Base-by-base conservation (phyloP, 2,797 vertebrate genomes). In the Picus viridis region DNA sequence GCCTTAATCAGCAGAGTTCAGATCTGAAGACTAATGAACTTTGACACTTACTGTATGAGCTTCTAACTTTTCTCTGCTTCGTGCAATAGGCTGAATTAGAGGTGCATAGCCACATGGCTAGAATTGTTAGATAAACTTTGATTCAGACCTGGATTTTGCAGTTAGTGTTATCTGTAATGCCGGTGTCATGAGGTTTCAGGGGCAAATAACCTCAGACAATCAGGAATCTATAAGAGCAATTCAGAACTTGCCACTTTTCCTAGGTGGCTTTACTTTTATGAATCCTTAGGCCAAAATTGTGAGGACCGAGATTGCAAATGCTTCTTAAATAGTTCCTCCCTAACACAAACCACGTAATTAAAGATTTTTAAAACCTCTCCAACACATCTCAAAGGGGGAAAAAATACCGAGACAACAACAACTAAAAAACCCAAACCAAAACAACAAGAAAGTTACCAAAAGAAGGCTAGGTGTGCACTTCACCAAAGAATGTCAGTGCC, bases 1-100 rank as follows among this genome's bases (percentile, higher is more conserved):
- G 45, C 2, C 5, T 70, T 0, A 1, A 8, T 43, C 13, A 82
- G 5, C 11, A 43, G 19, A 3, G 1, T 16, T 27, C 51, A 56
- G 45, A 65, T 58, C 23, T 74, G 56, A 86, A 72, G 19, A 34
- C 62, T 73, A 59, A 56, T 57, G 20, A 75, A 27, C 16, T 79
- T 83, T 36, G 16, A 2, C 18, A 59, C n/a, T 53, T 79, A 22
- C 16, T 27, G 7, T 49, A 30, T 20, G 77, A 84, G 73, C 18
- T 24, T 51, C 16, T 10, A 63, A 30, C 3, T 9, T 80, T 64
- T 57, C 32, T 63, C 14, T 69, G 19, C 16, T 51, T 69, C 54
- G 22, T 8, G 3, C 58, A 65, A 22, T 9, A 23, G 20, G 3
- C 5, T 57, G 30, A 76, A 53, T 76, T 59, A 70, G 29, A 61